phyloP scores from a whole-genome alignment of 2,888 invertebrate genomes.

The Aphodius granarius region DNA sequence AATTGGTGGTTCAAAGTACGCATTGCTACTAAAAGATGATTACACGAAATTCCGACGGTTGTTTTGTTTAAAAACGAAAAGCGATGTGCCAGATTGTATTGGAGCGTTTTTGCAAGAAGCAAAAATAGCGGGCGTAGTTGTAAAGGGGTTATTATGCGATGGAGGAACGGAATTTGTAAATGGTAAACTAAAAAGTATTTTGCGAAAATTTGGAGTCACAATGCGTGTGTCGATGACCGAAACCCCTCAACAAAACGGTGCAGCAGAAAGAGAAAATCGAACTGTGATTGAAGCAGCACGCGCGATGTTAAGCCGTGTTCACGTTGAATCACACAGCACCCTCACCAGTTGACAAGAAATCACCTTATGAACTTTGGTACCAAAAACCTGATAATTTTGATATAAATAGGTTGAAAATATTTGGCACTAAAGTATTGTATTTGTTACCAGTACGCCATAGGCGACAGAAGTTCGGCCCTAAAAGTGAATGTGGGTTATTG shows the following conservation, averaged over 20 bases:
- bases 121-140: slow-evolving; percentile 38
- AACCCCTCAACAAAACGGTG: slow-evolving; percentile 48
- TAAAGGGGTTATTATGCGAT: slow-evolving; percentile 38
- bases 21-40: slow-evolving; percentile 33
- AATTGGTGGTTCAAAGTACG: slow-evolving; percentile 3
- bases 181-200: slow-evolving; percentile 32
- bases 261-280: slow-evolving; percentile 45
- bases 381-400: not conserved
- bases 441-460: not conserved
- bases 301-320: slow-evolving; percentile 36
- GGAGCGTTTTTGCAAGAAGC: slow-evolving; percentile 32
- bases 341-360: not conserved
- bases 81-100: slow-evolving; percentile 28
- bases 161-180: slow-evolving; percentile 42
- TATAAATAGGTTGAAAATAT: not conserved
- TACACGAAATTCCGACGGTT: slow-evolving; percentile 27
- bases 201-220: slow-evolving; percentile 34
- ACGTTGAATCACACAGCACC: slow-evolving; percentile 31
- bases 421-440: slow-evolving; percentile 1
- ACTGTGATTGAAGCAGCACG: slow-evolving; percentile 44
- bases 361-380: not conserved
- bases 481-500: slow-evolving; percentile 27
- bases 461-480: not conserved
- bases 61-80: slow-evolving; percentile 34
- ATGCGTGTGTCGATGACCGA: slow-evolving; percentile 41